Evolutionary conservation across 1,140 invertebrate species (phyloP), one percentile per base, ranked within the genome.

Genomic region (Monochamus saltuarius): DNA sequence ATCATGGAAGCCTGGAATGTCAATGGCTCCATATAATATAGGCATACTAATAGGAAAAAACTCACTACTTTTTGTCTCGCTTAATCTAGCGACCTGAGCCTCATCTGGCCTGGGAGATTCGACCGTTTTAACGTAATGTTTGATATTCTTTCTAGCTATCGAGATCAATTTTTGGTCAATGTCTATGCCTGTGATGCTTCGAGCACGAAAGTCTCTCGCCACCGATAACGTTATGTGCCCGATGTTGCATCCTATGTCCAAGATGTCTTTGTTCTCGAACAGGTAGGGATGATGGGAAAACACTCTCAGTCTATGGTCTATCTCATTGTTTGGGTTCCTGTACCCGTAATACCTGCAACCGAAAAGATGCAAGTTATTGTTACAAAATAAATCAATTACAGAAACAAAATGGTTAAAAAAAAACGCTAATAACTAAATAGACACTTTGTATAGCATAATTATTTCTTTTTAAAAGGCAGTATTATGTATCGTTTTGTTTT

Each of bases 181-280:
- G 75, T 99, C 97, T 43, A 99, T 89, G 37, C 97, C 97, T 37
- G 93, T 84, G 55, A 98, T 89, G 66, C 87, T 89, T 54, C 85
- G 85, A 2, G 96, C 94, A 35, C 84, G 81, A 73, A 93, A 89
- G 69, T 95, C 88, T 62, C 90, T 83, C 0, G 94, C 97, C 47
- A 99, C 81, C 0, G 87, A 87, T 14, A 91, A 80, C 2, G 96
- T 97, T 45, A 99, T 85, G 74, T 97, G 91, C 2, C 97, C 97
- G 65, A 95, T 90, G 81, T 99, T 99, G 77, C 97, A 99, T 8
- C 97, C 97, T 73, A 99, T 93, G 73, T 99, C 97, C 39, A 99
- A 81, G 17, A 99, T 87, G 78, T 95, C 90, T 78, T 95, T 97
- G 10, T 87, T 86, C 61, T 87, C 80, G 76, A 99, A 98, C 73